phyloP scores from a whole-genome alignment of 1,140 invertebrate species.

The Capitella teleta region DNA sequence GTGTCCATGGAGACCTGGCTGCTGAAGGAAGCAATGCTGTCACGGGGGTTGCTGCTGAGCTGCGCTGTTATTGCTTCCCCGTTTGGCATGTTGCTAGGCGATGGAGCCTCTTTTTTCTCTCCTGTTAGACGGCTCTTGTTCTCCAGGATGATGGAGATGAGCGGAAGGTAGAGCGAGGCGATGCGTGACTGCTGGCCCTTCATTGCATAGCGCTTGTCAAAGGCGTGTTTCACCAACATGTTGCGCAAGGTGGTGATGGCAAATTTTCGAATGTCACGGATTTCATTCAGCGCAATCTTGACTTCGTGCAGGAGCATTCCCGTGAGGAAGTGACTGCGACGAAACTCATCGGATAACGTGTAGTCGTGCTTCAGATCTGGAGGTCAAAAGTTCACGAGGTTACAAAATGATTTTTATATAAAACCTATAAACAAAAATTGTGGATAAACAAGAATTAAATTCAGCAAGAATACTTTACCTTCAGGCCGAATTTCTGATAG shows the following conservation, averaged over 20 bases:
- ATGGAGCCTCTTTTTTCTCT: neutral
- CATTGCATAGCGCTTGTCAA: constrained; percentile 72
- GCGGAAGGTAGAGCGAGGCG: constrained; percentile 77
- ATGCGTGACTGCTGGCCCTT: constrained; percentile 73
- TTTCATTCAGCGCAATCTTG: constrained; percentile 67
- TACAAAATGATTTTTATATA: too few relatives aligned
- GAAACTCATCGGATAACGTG: constrained; percentile 64
- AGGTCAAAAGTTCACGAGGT: constrained; percentile 4
- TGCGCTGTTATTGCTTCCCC: neutral
- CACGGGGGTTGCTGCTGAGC: neutral
- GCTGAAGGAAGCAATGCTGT: neutral
- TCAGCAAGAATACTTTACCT: too few relatives aligned
- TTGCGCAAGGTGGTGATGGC: constrained; percentile 71
- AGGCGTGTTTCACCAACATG: constrained; percentile 81
- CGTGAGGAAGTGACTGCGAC: constrained; percentile 77
- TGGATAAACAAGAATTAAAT: too few relatives aligned
- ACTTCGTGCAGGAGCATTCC: constrained; percentile 63
- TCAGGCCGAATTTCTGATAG: too few relatives aligned
- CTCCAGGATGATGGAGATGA: constrained; percentile 73
- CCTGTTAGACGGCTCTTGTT: constrained; percentile 52
- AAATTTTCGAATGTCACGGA: constrained; percentile 62
- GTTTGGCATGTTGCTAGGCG: constrained; percentile 13
- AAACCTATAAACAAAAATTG: too few relatives aligned
- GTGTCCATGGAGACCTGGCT: constrained; percentile 3
- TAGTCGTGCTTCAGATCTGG: constrained; percentile 47